Evolutionary conservation across 2,113 vertebrate genomes (phyloP).

Genomic region (Atractosteus spatula): DNA sequence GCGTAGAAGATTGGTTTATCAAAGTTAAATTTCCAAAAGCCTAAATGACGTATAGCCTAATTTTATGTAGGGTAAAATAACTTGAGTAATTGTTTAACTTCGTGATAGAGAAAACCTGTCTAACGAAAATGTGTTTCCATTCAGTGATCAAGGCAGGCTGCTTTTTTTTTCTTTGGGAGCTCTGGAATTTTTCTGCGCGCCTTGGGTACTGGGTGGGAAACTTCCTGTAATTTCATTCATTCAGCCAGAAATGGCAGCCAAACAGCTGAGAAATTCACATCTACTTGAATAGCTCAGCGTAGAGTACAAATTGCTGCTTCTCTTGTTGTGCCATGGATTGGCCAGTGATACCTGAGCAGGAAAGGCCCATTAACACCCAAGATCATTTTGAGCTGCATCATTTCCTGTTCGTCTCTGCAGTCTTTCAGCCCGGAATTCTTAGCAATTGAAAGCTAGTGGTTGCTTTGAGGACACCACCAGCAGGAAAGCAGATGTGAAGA

Average conservation of each 20-base stretch:
- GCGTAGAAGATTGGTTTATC: too few relatives aligned
- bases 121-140: slow-evolving; percentile 40
- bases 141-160: slow-evolving; percentile 10
- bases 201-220: slow-evolving; percentile 46
- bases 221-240: slow-evolving; percentile 61
- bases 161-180: slow-evolving; percentile 19
- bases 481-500: too few relatives aligned
- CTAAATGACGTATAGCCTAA: too few relatives aligned
- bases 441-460: too few relatives aligned
- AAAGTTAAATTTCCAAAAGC: too few relatives aligned
- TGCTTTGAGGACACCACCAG: too few relatives aligned
- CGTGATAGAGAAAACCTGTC: slow-evolving; percentile 23
- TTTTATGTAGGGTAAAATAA: too few relatives aligned
- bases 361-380: slow-evolving; percentile 25
- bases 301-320: not conserved
- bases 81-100: too few relatives aligned
- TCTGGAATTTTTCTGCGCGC: slow-evolving; percentile 14
- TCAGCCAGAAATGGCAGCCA: slow-evolving; percentile 29
- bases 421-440: not conserved
- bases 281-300: not conserved
- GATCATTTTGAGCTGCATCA: slow-evolving; percentile 28
- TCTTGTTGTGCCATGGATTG: too few relatives aligned
- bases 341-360: slow-evolving; percentile 33
- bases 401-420: slow-evolving; percentile 33
- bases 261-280: slow-evolving; percentile 36